phyloP scores from a whole-genome alignment of 2,113 vertebrate genomes.

The Oreotrochilus melanogaster region DNA sequence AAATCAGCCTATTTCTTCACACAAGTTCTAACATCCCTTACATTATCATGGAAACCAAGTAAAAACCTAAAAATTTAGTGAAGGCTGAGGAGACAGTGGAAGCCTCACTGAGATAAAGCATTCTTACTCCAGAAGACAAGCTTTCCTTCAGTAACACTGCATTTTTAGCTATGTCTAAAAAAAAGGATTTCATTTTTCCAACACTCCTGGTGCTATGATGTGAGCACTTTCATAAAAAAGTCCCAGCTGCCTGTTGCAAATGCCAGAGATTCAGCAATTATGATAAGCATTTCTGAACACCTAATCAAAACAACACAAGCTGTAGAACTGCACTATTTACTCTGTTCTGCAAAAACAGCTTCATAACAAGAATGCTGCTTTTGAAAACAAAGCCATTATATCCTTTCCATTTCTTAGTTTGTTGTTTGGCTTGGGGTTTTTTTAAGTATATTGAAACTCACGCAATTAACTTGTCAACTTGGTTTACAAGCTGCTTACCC shows the following conservation, averaged over 20 bases:
- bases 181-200: not conserved
- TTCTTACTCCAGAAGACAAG: not conserved
- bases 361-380: not conserved
- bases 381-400: not conserved
- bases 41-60: not conserved
- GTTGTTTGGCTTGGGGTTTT: not conserved
- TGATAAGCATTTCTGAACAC: slow-evolving; percentile 7
- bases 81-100: not conserved
- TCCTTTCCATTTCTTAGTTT: not conserved
- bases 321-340: not conserved
- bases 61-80: not conserved
- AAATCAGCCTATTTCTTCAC: not conserved
- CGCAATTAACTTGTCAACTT: not conserved
- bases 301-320: slow-evolving; percentile 45
- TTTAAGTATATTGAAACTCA: not conserved
- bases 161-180: not conserved
- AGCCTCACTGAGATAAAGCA: not conserved
- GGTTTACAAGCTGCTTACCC: not conserved
- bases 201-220: not conserved
- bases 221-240: not conserved
- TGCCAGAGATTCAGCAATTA: not conserved
- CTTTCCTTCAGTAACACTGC: not conserved
- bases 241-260: not conserved
- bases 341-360: not conserved
- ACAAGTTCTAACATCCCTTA: not conserved